These are phyloP conservation scores for Agrochola lychnidis DNA, from an alignment of 2,888 invertebrate species.

Conservation along the genomic window DNA sequence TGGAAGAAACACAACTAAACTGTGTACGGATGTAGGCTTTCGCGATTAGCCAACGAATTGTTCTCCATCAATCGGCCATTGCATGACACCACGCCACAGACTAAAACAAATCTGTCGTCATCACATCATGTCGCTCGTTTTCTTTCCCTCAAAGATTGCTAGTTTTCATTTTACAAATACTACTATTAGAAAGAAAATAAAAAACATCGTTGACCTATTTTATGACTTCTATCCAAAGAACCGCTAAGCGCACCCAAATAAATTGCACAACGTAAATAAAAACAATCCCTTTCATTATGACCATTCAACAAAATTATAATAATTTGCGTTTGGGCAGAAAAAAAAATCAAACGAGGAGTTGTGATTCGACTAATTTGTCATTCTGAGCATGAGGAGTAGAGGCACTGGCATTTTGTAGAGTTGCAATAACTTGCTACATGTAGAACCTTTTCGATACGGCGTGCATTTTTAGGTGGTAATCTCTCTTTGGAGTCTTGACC, in stretches of 20 bases:
- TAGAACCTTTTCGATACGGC: not conserved
- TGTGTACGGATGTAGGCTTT: conserved; percentile 66
- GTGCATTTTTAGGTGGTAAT: not conserved
- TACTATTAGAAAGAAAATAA: conserved; percentile 19
- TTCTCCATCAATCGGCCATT: conserved; percentile 75
- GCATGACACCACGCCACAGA: conserved; percentile 67
- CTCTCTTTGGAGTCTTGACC: not conserved
- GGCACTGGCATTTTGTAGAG: not conserved
- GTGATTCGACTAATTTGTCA: not conserved
- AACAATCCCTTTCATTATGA: too few species aligned
- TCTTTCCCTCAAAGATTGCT: conserved; percentile 23
- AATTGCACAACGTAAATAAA: not conserved
- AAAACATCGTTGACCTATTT: not conserved
- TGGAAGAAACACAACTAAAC: conserved; percentile 65
- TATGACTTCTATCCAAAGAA: not conserved
- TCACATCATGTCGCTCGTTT: conserved; percentile 21
- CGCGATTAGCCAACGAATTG: conserved; percentile 70
- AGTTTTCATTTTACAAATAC: conserved; percentile 15
- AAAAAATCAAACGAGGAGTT: too few species aligned
- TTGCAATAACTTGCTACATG: not conserved
- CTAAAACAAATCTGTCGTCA: conserved; percentile 46
- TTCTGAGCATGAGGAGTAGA: not conserved
- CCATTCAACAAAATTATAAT: not conserved
- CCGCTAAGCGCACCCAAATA: not conserved
- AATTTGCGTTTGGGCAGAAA: too few species aligned